phyloP scores from a whole-genome alignment of 2,113 vertebrate species.

The Catharus fuscescens region DNA sequence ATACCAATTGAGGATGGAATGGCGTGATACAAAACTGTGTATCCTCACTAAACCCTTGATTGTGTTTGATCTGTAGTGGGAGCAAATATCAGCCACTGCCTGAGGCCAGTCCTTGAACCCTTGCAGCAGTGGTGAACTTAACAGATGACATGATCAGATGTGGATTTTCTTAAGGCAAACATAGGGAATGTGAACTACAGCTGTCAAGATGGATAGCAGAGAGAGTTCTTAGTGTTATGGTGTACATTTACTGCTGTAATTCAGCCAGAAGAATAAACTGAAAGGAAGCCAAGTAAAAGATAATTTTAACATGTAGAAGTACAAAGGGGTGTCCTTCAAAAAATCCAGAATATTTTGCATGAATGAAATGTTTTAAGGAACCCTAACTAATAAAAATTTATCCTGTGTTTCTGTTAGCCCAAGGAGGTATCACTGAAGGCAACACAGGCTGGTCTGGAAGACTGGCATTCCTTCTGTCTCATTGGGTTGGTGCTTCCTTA shows the following conservation, averaged over 20 bases:
- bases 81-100: slow-evolving; percentile 16
- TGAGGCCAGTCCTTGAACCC: slow-evolving; percentile 3
- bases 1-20: not conserved
- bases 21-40: not conserved
- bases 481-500: not conserved
- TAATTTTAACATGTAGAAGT: not conserved
- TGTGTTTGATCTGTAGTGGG: not conserved
- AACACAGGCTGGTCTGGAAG: not conserved
- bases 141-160: slow-evolving; percentile 27
- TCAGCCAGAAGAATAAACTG: not conserved
- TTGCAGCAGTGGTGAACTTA: not conserved
- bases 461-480: not conserved
- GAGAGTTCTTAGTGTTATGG: not conserved
- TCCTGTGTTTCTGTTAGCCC: not conserved
- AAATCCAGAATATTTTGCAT: not conserved
- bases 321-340: not conserved
- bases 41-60: not conserved
- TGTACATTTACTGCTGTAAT: slow-evolving; percentile 2
- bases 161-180: slow-evolving; percentile 23
- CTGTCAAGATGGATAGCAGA: slow-evolving; percentile 38
- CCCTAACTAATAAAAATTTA: not conserved
- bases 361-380: not conserved
- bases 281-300: not conserved
- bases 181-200: slow-evolving; percentile 11
- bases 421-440: not conserved